Evolutionary conservation across 1,140 invertebrate species (phyloP), one percentile per base, ranked within the genome.

Genomic region (Stenopsyche tienmushanensis): DNA sequence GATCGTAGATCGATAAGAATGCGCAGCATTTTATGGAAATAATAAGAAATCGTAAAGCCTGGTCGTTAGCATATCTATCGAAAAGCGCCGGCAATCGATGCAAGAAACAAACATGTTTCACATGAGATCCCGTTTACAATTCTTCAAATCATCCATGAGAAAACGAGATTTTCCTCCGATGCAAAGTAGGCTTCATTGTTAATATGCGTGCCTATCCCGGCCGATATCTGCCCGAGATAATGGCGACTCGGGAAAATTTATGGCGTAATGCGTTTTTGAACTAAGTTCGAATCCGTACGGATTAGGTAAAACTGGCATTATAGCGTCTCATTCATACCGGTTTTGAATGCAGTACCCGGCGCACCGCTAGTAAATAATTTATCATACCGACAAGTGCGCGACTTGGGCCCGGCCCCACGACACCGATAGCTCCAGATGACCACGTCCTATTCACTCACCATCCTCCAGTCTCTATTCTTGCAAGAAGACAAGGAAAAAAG

Each of bases 231-330:
- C 17, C 17, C 15, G 18, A 7, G 7, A 26, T 54, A 54, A 54
- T 54, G 52, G 52, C 52, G 15, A 13, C 7, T 18, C 23, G 8
- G 23, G 3, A 15, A 10, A 54, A 54, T 54, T 54, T 54, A 54
- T 54, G 52, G 52, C 26, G 52, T 34, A 20, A 47, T 47, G 44
- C 44, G 17, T 47, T 47, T 47, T 47, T 47, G 44, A 47, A 47
- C 44, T 47, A 47, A 47, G 18, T 5, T 54, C 23, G 52, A 54
- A 54, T 54, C 18, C 20, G 8, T 39, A 20, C 18, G 34, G 55
- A 58, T 44, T 58, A 58, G 55, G 55, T 58, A 58, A 58, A 58
- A 58, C 55, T 23, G 34, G 55, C 29, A 39, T 58, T 42, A 58
- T 17, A 18, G 55, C 5, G 18, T 54, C 5, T 29, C 52, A 54